Percentiles rank a stretch among this genome's conserved stretches.
phyloP scores from a whole-genome alignment of 1,140 invertebrate species.

The Nephotettix cincticeps region DNA sequence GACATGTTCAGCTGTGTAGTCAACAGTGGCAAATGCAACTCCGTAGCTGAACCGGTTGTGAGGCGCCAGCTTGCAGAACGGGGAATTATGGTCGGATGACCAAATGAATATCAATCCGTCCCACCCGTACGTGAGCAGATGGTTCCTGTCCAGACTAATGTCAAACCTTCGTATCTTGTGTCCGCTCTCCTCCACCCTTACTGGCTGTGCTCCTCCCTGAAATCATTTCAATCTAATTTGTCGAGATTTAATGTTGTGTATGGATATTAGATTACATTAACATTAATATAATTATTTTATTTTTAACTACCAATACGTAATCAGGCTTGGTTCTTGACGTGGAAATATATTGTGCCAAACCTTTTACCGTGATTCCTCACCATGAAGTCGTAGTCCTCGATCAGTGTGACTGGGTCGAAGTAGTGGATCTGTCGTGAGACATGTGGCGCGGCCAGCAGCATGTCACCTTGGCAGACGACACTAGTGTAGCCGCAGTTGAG shows the following conservation, averaged over 20 bases:
- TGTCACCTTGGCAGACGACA: neutral
- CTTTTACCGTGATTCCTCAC: too few species aligned
- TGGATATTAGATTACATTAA: too few species aligned
- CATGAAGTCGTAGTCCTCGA: too few species aligned
- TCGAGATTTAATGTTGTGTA: too few species aligned
- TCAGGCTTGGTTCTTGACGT: too few species aligned
- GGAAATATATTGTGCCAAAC: too few species aligned
- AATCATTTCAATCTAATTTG: too few species aligned
- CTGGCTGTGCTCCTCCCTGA: neutral
- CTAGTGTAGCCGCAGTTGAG: neutral
- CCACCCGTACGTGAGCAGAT: constrained; percentile 27
- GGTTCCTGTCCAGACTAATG: neutral
- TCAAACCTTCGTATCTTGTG: constrained; percentile 24
- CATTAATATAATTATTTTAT: too few species aligned
- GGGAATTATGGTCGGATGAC: neutral
- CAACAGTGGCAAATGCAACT: constrained; percentile 8
- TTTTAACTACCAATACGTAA: too few species aligned
- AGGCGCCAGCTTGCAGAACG: neutral
- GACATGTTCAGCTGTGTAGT: constrained; percentile 8
- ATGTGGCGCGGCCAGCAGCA: neutral
- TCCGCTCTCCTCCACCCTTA: neutral
- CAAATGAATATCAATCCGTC: constrained; percentile 25
- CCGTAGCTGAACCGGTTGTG: constrained; percentile 16
- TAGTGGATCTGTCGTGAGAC: neutral
- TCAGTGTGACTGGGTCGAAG: too few species aligned